A percentile compares a stretch with the other conserved stretches of the same genome.
phyloP scores from a whole-genome alignment of 2,113 vertebrate species.

The Chamaetylas fuelleborni region DNA sequence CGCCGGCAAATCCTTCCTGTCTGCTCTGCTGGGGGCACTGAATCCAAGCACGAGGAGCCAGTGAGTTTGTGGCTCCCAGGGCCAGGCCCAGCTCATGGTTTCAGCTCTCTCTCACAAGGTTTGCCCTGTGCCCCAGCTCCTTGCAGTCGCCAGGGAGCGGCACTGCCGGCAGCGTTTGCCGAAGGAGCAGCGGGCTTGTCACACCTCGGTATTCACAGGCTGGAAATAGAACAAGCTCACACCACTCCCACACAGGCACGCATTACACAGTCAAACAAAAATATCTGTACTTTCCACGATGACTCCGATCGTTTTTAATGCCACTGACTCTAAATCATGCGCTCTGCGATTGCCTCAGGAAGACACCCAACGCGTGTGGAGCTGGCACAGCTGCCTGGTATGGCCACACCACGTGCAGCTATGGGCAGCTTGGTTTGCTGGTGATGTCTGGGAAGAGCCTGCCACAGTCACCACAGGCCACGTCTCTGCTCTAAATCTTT shows the following conservation, averaged over 20 bases:
- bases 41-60: background rate
- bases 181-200: background rate
- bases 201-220: slow-evolving; percentile 1
- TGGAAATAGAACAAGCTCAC: slow-evolving; percentile 55
- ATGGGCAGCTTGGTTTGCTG: background rate
- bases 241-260: slow-evolving; percentile 38
- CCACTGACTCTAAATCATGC: slow-evolving; percentile 38
- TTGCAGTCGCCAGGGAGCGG: background rate
- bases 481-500: background rate
- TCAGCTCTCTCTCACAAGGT: accelerated
- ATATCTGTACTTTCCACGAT: slow-evolving; percentile 60
- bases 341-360: slow-evolving; percentile 12
- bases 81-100: background rate
- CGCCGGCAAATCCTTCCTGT: background rate
- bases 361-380: background rate
- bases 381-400: background rate
- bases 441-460: background rate
- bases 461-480: background rate
- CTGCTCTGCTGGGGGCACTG: background rate
- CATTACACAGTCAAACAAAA: slow-evolving; percentile 57
- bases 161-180: background rate
- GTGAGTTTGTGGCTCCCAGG: background rate
- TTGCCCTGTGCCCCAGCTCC: background rate
- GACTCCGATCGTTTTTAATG: slow-evolving; percentile 44
- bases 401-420: accelerated